Evolutionary conservation across 2,113 vertebrate species (phyloP).

Genomic region (Thinocorus orbignyianus): DNA sequence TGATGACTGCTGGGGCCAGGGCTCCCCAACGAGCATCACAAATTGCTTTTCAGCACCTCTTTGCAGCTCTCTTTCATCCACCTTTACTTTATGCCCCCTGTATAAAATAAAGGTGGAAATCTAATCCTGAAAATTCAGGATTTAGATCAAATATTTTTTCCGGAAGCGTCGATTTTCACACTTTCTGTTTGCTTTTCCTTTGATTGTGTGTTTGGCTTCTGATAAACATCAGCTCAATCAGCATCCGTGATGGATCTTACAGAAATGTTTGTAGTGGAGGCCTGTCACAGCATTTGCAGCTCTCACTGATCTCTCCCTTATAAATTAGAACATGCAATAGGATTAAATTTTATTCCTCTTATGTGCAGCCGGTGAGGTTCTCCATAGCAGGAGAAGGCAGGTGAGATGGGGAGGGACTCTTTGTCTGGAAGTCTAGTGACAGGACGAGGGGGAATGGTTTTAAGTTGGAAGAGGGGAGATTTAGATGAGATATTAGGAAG

Average conservation of each 20-base stretch:
- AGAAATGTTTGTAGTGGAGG: background rate
- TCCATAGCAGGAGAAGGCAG: background rate
- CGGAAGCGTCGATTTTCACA: background rate
- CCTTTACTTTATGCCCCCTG: background rate
- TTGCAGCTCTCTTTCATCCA: background rate
- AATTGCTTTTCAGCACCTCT: background rate
- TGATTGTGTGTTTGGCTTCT: background rate
- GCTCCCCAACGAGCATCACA: background rate
- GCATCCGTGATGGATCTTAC: background rate
- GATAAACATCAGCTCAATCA: background rate
- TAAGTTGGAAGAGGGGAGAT: too few species aligned
- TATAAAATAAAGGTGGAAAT: background rate
- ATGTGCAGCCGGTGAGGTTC: background rate
- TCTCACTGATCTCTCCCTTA: background rate
- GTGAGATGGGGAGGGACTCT: too few species aligned
- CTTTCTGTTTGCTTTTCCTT: background rate
- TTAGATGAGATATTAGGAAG: too few species aligned
- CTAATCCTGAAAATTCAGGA: background rate
- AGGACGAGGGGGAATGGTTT: too few species aligned
- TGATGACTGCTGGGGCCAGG: background rate
- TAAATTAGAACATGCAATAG: background rate
- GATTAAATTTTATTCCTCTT: background rate
- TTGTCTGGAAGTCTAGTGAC: too few species aligned
- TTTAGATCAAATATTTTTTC: background rate
- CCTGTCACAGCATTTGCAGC: background rate